These are phyloP conservation scores for Morelia viridis DNA, from an alignment of 2,797 vertebrate genomes.

Conservation along the genomic window DNA sequence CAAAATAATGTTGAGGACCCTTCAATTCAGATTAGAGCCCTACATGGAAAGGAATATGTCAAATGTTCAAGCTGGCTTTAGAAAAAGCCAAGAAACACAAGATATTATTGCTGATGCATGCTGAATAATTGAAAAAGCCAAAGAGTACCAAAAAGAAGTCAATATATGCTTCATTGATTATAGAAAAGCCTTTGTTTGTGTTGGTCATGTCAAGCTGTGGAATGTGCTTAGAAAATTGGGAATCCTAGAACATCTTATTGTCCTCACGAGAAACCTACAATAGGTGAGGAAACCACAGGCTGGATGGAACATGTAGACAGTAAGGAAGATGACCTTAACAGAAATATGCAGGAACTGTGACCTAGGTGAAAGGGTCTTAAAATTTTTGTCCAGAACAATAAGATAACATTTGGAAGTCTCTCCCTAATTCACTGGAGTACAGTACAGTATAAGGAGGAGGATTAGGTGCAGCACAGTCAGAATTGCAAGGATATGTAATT, in stretches of 20 bases:
- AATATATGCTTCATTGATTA: not conserved
- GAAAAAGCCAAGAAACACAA: not conserved
- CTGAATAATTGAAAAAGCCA: not conserved
- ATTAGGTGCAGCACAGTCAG: not conserved
- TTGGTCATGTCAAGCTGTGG: not conserved
- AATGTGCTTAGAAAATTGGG: not conserved
- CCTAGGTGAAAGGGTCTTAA: not conserved
- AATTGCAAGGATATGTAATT: not conserved
- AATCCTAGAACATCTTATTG: not conserved
- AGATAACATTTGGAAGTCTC: not conserved
- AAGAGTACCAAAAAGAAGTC: not conserved
- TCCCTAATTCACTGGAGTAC: not conserved
- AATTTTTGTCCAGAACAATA: not conserved
- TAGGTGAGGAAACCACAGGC: not conserved
- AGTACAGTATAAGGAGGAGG: not conserved
- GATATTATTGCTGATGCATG: not conserved
- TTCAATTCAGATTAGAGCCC: not conserved
- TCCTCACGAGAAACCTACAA: not conserved
- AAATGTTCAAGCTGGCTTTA: not conserved
- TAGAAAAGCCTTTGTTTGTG: not conserved
- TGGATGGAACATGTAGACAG: not conserved
- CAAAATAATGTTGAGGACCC: not conserved
- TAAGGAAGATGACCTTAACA: not conserved
- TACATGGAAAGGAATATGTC: not conserved
- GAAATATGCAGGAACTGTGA: not conserved